phyloP scores from a whole-genome alignment of 2,797 vertebrate genomes.

The Muraenolepis orangiensis region DNA sequence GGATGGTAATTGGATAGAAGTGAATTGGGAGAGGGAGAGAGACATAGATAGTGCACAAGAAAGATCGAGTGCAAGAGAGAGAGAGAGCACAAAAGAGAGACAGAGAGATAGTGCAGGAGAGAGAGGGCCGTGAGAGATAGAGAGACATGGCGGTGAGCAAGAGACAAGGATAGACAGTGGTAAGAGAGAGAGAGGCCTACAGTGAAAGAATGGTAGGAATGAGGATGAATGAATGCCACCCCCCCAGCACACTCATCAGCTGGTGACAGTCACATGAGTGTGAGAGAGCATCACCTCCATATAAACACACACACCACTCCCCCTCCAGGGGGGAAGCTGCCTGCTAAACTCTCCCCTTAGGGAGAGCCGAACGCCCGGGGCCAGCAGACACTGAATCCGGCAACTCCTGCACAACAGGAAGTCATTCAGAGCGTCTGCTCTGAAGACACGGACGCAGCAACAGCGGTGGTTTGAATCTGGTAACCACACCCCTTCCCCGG shows the following conservation, averaged over 20 bases:
- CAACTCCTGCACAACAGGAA: no score
- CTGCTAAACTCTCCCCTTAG: no score
- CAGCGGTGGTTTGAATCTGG: neutral
- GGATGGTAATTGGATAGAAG: neutral
- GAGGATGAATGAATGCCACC: neutral
- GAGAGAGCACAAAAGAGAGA: neutral
- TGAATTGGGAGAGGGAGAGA: neutral
- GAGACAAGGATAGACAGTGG: no score
- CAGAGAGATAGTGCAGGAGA: neutral
- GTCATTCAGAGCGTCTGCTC: no score
- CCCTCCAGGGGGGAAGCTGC: no score
- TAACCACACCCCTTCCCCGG: no score
- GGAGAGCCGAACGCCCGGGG: no score
- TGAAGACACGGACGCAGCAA: neutral
- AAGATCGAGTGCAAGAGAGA: no score
- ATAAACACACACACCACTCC: neutral
- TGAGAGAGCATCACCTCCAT: neutral
- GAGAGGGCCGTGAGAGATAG: neutral
- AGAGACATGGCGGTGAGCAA: neutral
- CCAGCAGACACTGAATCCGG: no score
- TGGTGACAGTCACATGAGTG: constrained; percentile 20
- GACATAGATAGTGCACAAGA: neutral
- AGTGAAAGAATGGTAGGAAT: neutral
- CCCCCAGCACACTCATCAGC: constrained; percentile 9
- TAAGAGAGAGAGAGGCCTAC: no score